Percentiles rank a stretch among this genome's conserved stretches.
These are phyloP conservation scores for Petrocephalus sullivani DNA, from an alignment of 2,797 vertebrate genomes.

Conservation along the genomic window DNA sequence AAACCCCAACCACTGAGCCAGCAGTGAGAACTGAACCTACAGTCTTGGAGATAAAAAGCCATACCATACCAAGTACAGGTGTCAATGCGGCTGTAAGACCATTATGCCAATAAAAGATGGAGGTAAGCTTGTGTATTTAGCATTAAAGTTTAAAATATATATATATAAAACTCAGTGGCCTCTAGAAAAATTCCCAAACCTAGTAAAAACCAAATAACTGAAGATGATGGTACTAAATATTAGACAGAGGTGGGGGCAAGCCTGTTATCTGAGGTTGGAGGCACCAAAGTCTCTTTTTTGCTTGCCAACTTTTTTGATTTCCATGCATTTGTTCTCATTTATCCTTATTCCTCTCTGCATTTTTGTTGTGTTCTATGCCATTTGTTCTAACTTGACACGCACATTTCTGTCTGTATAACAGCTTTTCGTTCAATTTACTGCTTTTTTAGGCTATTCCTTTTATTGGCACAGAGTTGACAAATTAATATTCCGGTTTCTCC, in stretches of 20 bases:
- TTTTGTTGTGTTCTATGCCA: background rate
- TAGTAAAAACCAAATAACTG: background rate
- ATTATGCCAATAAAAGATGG: background rate
- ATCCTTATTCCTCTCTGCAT: conserved; percentile 1
- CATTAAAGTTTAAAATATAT: background rate
- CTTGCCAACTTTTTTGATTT: background rate
- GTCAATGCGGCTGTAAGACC: background rate
- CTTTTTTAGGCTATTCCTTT: background rate
- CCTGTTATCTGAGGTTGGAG: background rate
- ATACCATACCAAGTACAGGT: background rate
- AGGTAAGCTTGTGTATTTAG: background rate
- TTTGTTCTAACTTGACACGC: background rate
- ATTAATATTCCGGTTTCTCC: background rate
- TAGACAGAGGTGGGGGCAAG: background rate
- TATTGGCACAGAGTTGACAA: background rate
- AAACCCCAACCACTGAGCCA: background rate
- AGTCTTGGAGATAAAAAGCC: background rate
- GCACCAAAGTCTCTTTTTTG: background rate
- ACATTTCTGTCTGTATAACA: background rate
- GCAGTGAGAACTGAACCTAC: background rate
- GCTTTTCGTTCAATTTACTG: background rate
- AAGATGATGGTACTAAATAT: background rate
- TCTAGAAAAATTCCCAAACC: background rate
- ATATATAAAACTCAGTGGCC: background rate
- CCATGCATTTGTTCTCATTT: background rate